phyloP scores from a whole-genome alignment of 1,140 invertebrate genomes.

The Diachasma alloeum region DNA sequence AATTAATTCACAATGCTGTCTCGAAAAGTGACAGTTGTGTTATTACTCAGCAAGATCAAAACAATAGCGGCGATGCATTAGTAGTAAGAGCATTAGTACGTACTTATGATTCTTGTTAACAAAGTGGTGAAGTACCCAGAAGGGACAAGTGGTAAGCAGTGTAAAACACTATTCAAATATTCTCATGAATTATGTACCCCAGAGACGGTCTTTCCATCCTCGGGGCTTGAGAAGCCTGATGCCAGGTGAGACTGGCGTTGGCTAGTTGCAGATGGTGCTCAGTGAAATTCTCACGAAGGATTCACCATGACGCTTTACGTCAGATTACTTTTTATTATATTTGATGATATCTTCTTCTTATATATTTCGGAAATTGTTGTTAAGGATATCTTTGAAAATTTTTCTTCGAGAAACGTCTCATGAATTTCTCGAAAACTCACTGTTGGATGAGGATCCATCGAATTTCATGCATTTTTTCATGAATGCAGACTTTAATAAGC shows the following conservation, averaged over 20 bases:
- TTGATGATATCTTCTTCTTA: not conserved
- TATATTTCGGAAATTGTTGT: too few species aligned
- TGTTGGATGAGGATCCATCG: too few species aligned
- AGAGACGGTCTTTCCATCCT: not conserved
- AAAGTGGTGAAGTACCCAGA: constrained; percentile 28
- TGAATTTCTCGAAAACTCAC: too few species aligned
- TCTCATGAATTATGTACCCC: constrained; percentile 39
- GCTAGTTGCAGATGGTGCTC: not conserved
- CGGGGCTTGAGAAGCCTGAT: not conserved
- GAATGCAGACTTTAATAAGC: too few species aligned
- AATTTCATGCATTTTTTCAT: too few species aligned
- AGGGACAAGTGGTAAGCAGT: constrained; percentile 40
- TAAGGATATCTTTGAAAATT: too few species aligned
- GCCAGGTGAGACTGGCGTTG: not conserved
- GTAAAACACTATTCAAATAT: constrained; percentile 44
- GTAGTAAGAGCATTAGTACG: constrained; percentile 32
- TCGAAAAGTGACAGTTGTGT: not conserved
- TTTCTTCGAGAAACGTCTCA: too few species aligned
- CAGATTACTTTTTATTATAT: not conserved
- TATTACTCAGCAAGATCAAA: not conserved
- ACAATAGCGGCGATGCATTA: constrained; percentile 32
- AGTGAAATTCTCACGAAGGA: not conserved
- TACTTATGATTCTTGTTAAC: constrained; percentile 27
- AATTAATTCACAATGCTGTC: not conserved
- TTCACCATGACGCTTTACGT: not conserved